These are phyloP conservation scores for Botia kubotai DNA, from an alignment of 2,797 vertebrate genomes.

Conservation along the genomic window DNA sequence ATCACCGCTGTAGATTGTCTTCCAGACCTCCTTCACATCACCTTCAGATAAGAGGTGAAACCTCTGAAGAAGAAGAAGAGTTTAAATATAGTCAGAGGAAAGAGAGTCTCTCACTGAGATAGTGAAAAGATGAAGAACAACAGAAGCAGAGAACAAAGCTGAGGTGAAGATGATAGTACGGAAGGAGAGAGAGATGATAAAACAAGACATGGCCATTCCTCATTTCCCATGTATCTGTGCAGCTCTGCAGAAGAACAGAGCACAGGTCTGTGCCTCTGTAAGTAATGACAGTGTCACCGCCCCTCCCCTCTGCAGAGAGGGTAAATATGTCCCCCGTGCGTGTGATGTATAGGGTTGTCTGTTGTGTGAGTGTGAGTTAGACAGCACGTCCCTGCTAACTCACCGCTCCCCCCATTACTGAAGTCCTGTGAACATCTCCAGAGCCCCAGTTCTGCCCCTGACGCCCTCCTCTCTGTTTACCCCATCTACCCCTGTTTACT, in stretches of 20 bases:
- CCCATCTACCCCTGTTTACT: constrained; percentile 62
- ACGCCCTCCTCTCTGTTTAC: constrained; percentile 61
- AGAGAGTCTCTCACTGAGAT: neutral
- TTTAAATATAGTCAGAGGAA: constrained; percentile 29
- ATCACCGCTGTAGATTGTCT: constrained; percentile 26
- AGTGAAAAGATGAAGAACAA: constrained; percentile 3
- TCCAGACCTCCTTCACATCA: constrained; percentile 34
- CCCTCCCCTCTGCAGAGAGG: constrained; percentile 40
- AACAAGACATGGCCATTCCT: constrained; percentile 23
- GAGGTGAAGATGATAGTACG: constrained; percentile 20
- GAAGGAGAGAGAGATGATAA: constrained; percentile 33
- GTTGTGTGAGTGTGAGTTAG: constrained; percentile 60
- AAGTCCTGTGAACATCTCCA: constrained; percentile 39
- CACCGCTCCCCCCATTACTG: constrained; percentile 48
- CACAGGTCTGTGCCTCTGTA: constrained; percentile 3
- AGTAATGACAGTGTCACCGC: constrained; percentile 1
- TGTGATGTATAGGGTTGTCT: constrained; percentile 58
- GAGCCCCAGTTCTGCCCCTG: constrained; percentile 41
- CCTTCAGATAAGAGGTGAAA: constrained; percentile 56
- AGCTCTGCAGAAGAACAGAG: neutral
- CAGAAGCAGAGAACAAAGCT: constrained; percentile 2
- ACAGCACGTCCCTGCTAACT: constrained; percentile 60
- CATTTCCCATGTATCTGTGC: constrained; percentile 2
- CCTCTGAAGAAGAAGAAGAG: constrained; percentile 22
- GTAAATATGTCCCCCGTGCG: constrained; percentile 54